Percentiles rank a stretch among this genome's conserved stretches.
Evolutionary conservation across 2,888 invertebrate genomes (phyloP).

Genomic region (Callosobruchus maculatus): DNA sequence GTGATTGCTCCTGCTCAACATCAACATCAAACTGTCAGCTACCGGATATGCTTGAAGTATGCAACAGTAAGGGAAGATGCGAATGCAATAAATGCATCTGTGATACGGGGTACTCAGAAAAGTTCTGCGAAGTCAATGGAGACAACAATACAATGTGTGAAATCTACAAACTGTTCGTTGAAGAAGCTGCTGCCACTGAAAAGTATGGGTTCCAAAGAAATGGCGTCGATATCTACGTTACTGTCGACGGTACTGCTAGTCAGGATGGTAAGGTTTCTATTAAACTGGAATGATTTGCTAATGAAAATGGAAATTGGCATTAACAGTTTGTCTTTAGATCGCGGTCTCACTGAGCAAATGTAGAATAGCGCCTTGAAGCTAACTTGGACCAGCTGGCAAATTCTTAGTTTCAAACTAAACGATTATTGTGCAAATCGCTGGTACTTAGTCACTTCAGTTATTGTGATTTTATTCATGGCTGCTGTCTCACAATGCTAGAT

Average conservation of each 20-base stretch:
- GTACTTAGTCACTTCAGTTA: too few species aligned
- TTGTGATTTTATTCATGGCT: too few species aligned
- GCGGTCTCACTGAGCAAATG: too few species aligned
- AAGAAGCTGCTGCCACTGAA: conserved; percentile 2
- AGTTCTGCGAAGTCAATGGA: conserved; percentile 54
- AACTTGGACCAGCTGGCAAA: too few species aligned
- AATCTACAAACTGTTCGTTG: conserved; percentile 51
- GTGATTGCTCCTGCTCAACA: conserved; percentile 60
- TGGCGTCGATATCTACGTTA: not conserved
- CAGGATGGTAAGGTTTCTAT: not conserved
- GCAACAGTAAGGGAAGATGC: conserved; percentile 74
- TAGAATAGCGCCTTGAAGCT: too few species aligned
- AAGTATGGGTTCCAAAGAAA: not conserved
- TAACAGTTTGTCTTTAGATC: too few species aligned
- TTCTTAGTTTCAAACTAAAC: too few species aligned
- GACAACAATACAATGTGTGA: conserved; percentile 54
- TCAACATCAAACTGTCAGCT: conserved; percentile 28
- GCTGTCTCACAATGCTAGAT: too few species aligned
- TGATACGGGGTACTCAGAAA: conserved; percentile 45
- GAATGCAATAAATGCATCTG: conserved; percentile 59
- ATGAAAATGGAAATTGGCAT: too few species aligned
- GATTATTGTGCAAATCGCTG: too few species aligned
- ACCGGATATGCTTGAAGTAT: conserved; percentile 43
- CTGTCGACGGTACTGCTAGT: conserved; percentile 1
- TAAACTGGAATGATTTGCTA: too few species aligned